Evolutionary conservation across 2,797 vertebrate genomes (phyloP).

Genomic region (Champsocephalus esox): DNA sequence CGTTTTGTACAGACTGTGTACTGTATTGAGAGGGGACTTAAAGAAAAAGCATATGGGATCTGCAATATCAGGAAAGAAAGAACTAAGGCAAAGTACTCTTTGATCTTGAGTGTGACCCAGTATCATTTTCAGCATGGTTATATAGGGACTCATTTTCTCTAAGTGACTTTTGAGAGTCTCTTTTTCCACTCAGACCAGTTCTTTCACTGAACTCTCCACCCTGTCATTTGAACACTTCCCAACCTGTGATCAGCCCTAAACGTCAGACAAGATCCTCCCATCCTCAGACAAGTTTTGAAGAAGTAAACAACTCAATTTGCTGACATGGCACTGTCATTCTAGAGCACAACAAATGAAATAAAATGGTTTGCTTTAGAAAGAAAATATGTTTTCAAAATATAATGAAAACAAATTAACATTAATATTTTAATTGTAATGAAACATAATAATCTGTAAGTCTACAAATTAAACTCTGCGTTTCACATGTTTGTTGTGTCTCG

Average conservation of each 20-base stretch:
- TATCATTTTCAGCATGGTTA: slow-evolving; percentile 46
- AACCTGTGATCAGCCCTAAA: slow-evolving; percentile 67
- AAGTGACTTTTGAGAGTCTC: slow-evolving; percentile 63
- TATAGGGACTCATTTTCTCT: slow-evolving; percentile 62
- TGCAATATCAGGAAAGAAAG: neutral
- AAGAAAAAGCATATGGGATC: too few relatives aligned
- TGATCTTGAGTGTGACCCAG: slow-evolving; percentile 49
- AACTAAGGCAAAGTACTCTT: slow-evolving; percentile 10
- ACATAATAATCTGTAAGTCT: neutral
- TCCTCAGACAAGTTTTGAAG: slow-evolving; percentile 45
- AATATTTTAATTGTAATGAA: neutral
- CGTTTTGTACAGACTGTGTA: too few relatives aligned
- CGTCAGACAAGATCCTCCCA: slow-evolving; percentile 63
- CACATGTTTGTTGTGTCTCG: neutral
- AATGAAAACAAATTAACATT: neutral
- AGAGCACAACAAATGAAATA: neutral
- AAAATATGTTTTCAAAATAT: neutral
- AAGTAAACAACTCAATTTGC: slow-evolving; percentile 53
- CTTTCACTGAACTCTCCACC: slow-evolving; percentile 56
- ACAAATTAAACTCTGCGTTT: neutral
- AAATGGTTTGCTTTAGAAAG: neutral
- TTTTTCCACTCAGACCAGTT: slow-evolving; percentile 53
- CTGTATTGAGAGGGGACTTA: too few relatives aligned
- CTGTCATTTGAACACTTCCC: slow-evolving; percentile 72
- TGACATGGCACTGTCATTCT: slow-evolving; percentile 23